Evolutionary conservation across 2,797 vertebrate species (phyloP).

Genomic region (Enteromius fasciolatus): DNA sequence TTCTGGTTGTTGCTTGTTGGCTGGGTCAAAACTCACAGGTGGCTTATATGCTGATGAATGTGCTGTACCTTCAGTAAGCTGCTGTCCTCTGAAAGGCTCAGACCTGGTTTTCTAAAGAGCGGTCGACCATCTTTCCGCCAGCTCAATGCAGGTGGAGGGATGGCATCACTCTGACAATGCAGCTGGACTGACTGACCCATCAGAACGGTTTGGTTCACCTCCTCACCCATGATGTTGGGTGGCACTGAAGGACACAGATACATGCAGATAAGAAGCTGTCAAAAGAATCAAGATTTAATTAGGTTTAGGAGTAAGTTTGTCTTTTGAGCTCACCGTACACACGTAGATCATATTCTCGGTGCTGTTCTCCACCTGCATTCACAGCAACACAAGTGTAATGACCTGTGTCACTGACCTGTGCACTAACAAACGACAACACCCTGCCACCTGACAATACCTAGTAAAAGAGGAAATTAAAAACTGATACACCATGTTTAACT

Average conservation of each 20-base stretch:
- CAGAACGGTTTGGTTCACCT: conserved; percentile 89
- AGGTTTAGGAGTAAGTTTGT: not conserved
- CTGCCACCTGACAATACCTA: conserved; percentile 90
- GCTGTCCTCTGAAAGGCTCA: conserved; percentile 81
- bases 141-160: conserved; percentile 84
- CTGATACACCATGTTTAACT: not conserved
- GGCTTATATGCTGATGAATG: conserved; percentile 8
- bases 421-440: conserved; percentile 82
- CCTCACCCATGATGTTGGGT: conserved; percentile 93
- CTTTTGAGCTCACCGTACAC: conserved; percentile 85
- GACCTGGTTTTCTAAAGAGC: conserved; percentile 84
- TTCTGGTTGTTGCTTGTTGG: not conserved
- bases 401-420: conserved; percentile 89
- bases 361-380: conserved; percentile 93
- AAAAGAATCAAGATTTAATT: not conserved
- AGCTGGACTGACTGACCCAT: conserved; percentile 82
- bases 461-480: conserved; percentile 3
- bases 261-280: not conserved
- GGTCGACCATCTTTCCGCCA: conserved; percentile 90
- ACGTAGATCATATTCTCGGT: conserved; percentile 84
- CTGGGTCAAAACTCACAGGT: not conserved
- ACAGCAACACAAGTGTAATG: conserved; percentile 92
- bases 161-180: conserved; percentile 85
- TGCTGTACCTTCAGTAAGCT: conserved; percentile 80
- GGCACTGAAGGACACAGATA: conserved; percentile 78